A percentile compares a stretch with the other conserved stretches of the same genome.
Conservation (phyloP, 2,113 vertebrate species). For the Labrus mixtus region DNA sequence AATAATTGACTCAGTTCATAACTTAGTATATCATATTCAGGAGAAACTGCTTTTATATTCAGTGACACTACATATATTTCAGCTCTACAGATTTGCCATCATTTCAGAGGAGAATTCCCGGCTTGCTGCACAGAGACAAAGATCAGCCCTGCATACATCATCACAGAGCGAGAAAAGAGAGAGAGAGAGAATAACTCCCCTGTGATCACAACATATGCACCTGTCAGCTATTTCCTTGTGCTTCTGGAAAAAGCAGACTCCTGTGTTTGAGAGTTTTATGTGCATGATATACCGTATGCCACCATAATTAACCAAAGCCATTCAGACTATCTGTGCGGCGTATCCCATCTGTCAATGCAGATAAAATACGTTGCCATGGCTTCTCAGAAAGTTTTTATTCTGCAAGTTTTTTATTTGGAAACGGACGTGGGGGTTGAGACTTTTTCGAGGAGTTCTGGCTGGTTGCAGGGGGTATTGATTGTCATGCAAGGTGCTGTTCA, state of each 20-base stretch:
- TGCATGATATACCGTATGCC: slow-evolving; percentile 37
- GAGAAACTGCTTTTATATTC: neutral
- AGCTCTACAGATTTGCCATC: neutral
- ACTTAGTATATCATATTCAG: neutral
- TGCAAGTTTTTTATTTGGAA: slow-evolving; percentile 21
- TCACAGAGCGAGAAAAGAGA: neutral
- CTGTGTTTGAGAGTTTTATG: slow-evolving; percentile 41
- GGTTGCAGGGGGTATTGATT: slow-evolving; percentile 21
- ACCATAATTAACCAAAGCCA: slow-evolving; percentile 41
- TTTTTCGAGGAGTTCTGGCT: slow-evolving; percentile 1
- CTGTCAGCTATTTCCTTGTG: slow-evolving; percentile 32
- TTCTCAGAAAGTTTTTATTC: slow-evolving; percentile 27
- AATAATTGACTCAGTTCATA: neutral
- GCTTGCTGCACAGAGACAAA: slow-evolving; percentile 8
- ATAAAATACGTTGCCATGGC: slow-evolving; percentile 10
- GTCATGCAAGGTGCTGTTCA: slow-evolving; percentile 40
- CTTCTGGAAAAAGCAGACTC: slow-evolving; percentile 15
- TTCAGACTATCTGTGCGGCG: neutral
- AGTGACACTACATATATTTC: slow-evolving; percentile 5
- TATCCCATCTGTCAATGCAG: slow-evolving; percentile 35
- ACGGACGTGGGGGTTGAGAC: neutral
- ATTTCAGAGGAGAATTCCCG: neutral
- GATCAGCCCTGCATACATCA: slow-evolving; percentile 29
- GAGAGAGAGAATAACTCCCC: slow-evolving; percentile 14
- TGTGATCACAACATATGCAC: slow-evolving; percentile 49